phyloP scores from a whole-genome alignment of 1,140 invertebrate genomes.

The Drosophila saltans region DNA sequence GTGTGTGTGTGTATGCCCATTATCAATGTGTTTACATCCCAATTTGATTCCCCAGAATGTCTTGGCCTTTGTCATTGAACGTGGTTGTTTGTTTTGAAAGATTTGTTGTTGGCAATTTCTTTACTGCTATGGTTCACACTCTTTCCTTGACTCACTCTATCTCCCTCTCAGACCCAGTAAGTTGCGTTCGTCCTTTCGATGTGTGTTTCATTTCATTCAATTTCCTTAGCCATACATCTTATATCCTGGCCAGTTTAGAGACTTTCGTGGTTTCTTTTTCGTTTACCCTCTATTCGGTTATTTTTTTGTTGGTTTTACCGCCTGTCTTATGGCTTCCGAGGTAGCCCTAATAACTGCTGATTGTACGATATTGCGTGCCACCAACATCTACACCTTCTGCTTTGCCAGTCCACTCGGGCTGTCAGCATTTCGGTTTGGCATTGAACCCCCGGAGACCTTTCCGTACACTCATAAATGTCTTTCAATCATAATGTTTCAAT shows the following conservation, averaged over 20 bases:
- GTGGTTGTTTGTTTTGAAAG: conserved; percentile 64
- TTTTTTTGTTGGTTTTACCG: conserved; percentile 41
- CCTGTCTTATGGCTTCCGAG: conserved; percentile 71
- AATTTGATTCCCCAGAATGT: conserved; percentile 72
- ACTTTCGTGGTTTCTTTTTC: background rate
- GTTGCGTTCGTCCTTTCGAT: conserved; percentile 29
- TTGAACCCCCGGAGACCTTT: conserved; percentile 77
- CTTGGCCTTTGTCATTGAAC: conserved; percentile 20
- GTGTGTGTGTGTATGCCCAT: conserved; percentile 50
- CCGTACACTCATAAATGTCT: conserved; percentile 82
- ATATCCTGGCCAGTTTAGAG: conserved; percentile 4
- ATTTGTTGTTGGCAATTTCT: conserved; percentile 73
- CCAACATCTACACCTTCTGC: conserved; percentile 3
- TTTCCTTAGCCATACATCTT: conserved; percentile 23
- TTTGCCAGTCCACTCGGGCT: conserved; percentile 24
- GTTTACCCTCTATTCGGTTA: conserved; percentile 39
- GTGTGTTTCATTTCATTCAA: conserved; percentile 36
- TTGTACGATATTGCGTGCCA: conserved; percentile 67
- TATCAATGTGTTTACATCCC: conserved; percentile 82
- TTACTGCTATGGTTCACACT: conserved; percentile 49
- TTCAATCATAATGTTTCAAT: conserved; percentile 83
- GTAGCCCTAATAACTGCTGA: conserved; percentile 76
- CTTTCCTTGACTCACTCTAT: conserved; percentile 51
- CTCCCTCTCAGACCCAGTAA: conserved; percentile 1
- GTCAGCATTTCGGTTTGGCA: conserved; percentile 74